Evolutionary conservation across 2,888 invertebrate genomes (phyloP).

Genomic region (Leptopilina myrica): DNA sequence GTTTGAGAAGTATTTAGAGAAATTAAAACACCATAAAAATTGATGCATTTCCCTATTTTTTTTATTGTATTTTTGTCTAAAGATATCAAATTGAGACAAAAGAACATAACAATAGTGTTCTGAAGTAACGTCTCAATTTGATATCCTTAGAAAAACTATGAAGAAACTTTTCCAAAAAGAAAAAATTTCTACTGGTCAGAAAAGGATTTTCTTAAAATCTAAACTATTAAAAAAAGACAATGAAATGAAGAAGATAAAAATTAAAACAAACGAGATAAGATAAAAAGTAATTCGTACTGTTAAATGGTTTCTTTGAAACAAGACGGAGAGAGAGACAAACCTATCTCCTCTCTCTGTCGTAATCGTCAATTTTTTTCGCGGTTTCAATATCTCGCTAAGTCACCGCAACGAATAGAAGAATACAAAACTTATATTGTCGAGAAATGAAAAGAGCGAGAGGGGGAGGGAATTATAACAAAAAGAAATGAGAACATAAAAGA

Average conservation of each 20-base stretch:
- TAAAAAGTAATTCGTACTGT: slow-evolving; percentile 11
- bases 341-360: slow-evolving; percentile 45
- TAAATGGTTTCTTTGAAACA: slow-evolving; percentile 10
- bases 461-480: slow-evolving; percentile 50
- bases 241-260: not conserved
- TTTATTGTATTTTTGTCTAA: too few species aligned
- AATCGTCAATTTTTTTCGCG: slow-evolving; percentile 45
- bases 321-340: not conserved
- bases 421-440: slow-evolving; percentile 44
- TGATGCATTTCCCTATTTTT: too few species aligned
- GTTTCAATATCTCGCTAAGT: slow-evolving; percentile 46
- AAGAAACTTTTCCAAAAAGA: too few species aligned
- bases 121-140: too few species aligned
- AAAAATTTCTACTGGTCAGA: too few species aligned
- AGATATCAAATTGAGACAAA: too few species aligned
- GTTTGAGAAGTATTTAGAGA: too few species aligned
- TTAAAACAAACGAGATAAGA: slow-evolving; percentile 7
- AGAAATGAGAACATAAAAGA: slow-evolving; percentile 51
- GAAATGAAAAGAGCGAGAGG: too few species aligned
- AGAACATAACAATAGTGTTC: too few species aligned
- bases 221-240: not conserved
- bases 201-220: too few species aligned
- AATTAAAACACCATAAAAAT: too few species aligned
- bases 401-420: slow-evolving; percentile 49
- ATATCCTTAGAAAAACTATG: too few species aligned